Conservation (phyloP, 2,797 vertebrate genomes). For the Mergus octosetaceus region DNA sequence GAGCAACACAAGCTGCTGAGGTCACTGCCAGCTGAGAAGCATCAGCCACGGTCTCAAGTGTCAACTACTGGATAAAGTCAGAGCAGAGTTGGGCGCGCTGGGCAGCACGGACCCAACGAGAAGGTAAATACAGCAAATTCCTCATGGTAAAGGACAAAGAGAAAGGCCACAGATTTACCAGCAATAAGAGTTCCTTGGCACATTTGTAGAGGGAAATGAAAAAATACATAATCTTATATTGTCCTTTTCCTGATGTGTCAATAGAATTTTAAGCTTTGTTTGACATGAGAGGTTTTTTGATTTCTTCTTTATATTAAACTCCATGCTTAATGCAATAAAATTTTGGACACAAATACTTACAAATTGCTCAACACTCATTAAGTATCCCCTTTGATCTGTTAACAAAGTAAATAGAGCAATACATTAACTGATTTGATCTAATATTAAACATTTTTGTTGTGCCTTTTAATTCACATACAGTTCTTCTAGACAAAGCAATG, state of each 20-base stretch:
- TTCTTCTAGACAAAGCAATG: background rate
- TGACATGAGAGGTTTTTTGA: background rate
- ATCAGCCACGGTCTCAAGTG: accelerated
- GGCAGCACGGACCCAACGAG: too few species aligned
- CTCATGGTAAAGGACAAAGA: background rate
- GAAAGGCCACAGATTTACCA: background rate
- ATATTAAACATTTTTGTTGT: conserved; percentile 1
- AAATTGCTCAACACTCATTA: background rate
- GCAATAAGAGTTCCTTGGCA: background rate
- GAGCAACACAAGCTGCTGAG: background rate
- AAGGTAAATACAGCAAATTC: background rate
- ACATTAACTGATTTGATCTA: conserved; percentile 25
- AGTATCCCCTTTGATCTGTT: conserved; percentile 22
- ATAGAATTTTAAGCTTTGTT: background rate
- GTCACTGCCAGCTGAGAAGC: background rate
- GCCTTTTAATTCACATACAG: conserved; percentile 63
- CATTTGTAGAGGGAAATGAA: background rate
- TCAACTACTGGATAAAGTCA: background rate
- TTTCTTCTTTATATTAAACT: background rate
- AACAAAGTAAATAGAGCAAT: background rate
- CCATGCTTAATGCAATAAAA: background rate
- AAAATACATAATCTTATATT: background rate
- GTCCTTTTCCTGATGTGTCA: background rate
- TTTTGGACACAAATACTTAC: background rate
- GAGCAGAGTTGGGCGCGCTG: background rate